Conservation (phyloP, 2,888 invertebrate species). For the Apodemia mormo region DNA sequence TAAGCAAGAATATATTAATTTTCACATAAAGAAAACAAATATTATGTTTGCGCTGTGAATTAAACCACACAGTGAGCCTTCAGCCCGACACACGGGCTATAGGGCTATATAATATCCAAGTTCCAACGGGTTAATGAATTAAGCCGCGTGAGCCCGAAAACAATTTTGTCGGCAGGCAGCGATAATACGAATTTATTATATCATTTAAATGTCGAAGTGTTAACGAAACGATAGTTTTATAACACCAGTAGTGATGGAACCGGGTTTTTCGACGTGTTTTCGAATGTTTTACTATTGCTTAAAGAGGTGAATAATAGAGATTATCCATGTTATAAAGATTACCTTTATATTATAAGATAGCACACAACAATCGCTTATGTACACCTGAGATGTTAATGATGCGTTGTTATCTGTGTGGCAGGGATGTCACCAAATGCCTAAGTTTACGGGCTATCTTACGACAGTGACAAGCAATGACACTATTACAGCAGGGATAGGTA, state of each 20-base stretch:
- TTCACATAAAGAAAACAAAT: conserved; percentile 7
- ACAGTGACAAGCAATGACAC: no score
- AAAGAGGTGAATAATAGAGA: no score
- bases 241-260: conserved; percentile 13
- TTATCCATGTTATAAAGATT: no score
- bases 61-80: conserved; percentile 3
- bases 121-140: conserved; percentile 66
- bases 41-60: conserved; percentile 7
- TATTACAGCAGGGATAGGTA: no score
- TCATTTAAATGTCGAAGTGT: conserved; percentile 71
- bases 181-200: conserved; percentile 76
- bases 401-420: no score
- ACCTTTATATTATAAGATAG: no score
- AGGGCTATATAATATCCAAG: conserved; percentile 54
- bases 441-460: no score
- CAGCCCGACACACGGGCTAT: conserved; percentile 24
- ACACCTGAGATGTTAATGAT: no score
- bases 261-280: not conserved
- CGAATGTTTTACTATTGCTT: not conserved
- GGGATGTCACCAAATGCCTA: no score
- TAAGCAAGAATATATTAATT: conserved; percentile 7
- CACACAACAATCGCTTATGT: no score
- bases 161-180: conserved; percentile 65
- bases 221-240: conserved; percentile 57
- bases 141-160: conserved; percentile 62